phyloP scores from a whole-genome alignment of 2,888 invertebrate genomes.

The Carcina quercana region DNA sequence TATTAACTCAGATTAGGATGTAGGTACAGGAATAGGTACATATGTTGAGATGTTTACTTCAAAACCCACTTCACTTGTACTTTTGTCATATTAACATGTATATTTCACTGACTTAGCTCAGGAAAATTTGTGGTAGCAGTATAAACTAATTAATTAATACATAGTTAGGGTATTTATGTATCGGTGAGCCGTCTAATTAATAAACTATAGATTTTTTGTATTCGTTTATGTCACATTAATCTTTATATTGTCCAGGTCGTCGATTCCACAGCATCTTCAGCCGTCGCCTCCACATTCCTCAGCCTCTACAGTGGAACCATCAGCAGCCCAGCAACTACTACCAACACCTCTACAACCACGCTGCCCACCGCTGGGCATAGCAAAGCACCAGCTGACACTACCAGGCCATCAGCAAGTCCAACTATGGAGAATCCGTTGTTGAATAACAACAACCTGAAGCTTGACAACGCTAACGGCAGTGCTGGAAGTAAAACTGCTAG shows the following conservation, averaged over 20 bases:
- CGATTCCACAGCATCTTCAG: slow-evolving; percentile 76
- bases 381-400: slow-evolving; percentile 52
- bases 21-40: too few species aligned
- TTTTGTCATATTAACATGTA: too few species aligned
- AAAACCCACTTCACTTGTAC: too few species aligned
- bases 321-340: slow-evolving; percentile 57
- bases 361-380: slow-evolving; percentile 41
- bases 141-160: too few species aligned
- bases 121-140: too few species aligned
- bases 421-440: slow-evolving; percentile 51
- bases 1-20: too few species aligned
- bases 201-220: background rate
- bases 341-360: slow-evolving; percentile 37
- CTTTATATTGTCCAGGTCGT: slow-evolving; percentile 51
- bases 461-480: slow-evolving; percentile 64
- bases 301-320: slow-evolving; percentile 66
- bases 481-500: slow-evolving; percentile 57
- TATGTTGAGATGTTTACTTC: too few species aligned
- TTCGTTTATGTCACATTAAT: background rate
- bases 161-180: too few species aligned
- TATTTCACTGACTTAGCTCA: too few species aligned
- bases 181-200: background rate
- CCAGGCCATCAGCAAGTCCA: slow-evolving; percentile 51
- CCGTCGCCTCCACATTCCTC: slow-evolving; percentile 65
- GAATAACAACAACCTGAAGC: slow-evolving; percentile 61